A percentile compares a stretch with the other conserved stretches of the same genome.
These are phyloP conservation scores for Atlantisia rogersi DNA, from an alignment of 2,113 vertebrate species.

Conservation along the genomic window DNA sequence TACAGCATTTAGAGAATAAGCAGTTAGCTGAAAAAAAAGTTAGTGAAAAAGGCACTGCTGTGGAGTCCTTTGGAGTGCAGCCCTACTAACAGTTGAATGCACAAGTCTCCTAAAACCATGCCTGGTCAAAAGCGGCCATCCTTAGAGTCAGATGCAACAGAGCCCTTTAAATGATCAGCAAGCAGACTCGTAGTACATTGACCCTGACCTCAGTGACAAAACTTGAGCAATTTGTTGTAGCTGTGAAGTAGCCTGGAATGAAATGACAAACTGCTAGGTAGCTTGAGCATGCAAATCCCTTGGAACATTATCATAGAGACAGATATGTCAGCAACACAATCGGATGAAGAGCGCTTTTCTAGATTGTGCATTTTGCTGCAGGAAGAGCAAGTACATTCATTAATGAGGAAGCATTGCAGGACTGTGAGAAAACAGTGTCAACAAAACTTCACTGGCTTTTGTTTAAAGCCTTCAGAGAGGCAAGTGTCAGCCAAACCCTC, in stretches of 20 bases:
- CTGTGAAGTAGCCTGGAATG: background rate
- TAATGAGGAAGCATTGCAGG: background rate
- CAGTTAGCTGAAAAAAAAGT: background rate
- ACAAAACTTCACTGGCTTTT: background rate
- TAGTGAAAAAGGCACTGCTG: background rate
- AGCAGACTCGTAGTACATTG: background rate
- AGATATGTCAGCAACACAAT: background rate
- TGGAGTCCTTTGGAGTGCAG: background rate
- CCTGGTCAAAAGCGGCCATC: background rate
- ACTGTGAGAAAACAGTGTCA: background rate
- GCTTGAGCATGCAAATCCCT: background rate
- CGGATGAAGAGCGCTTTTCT: background rate
- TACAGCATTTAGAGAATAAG: background rate
- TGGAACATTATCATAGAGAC: background rate
- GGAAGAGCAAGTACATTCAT: background rate
- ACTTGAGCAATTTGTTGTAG: background rate
- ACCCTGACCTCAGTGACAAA: background rate
- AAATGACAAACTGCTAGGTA: background rate
- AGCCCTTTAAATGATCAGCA: background rate
- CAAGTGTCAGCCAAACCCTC: conserved; percentile 35
- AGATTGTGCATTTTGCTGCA: background rate
- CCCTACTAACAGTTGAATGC: background rate
- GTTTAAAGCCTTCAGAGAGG: conserved; percentile 11
- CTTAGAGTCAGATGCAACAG: background rate
- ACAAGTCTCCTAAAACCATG: background rate